Percentiles rank a stretch among this genome's conserved stretches.
phyloP scores from a whole-genome alignment of 2,888 invertebrate species.

The Hydrotaea diabolus region DNA sequence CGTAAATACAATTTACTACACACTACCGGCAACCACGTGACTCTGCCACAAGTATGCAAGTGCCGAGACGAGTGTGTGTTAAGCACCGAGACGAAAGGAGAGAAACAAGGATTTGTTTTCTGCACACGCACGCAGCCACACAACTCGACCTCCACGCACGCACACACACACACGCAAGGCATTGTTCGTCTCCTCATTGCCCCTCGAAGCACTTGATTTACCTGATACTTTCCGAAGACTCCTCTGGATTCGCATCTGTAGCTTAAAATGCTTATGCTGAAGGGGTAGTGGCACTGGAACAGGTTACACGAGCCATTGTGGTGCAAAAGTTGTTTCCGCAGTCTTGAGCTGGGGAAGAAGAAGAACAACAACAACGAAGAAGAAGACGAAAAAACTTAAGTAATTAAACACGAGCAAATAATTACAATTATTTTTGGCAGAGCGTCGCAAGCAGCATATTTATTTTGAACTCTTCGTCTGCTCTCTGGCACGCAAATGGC shows the following conservation, averaged over 20 bases:
- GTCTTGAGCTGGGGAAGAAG: background rate
- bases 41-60: conserved; percentile 61
- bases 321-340: conserved; percentile 11
- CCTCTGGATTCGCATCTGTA: background rate
- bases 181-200: background rate
- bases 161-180: background rate
- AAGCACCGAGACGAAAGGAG: conserved; percentile 14
- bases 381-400: conserved; percentile 33
- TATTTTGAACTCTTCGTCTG: background rate
- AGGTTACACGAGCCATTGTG: conserved; percentile 25
- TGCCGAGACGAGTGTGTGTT: conserved; percentile 58
- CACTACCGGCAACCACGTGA: conserved; percentile 56
- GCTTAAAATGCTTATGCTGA: conserved; percentile 38
- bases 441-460: background rate
- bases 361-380: conserved; percentile 4
- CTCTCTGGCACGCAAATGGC: conserved; percentile 4
- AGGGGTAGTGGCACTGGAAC: background rate
- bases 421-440: background rate
- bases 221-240: background rate
- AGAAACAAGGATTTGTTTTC: conserved; percentile 28
- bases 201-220: background rate
- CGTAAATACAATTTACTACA: conserved; percentile 51
- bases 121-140: background rate
- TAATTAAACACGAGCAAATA: conserved; percentile 34
- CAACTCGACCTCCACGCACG: no score